Conservation (phyloP, 92 coral and sea anemone species). For the Actinernus sp. region DNA sequence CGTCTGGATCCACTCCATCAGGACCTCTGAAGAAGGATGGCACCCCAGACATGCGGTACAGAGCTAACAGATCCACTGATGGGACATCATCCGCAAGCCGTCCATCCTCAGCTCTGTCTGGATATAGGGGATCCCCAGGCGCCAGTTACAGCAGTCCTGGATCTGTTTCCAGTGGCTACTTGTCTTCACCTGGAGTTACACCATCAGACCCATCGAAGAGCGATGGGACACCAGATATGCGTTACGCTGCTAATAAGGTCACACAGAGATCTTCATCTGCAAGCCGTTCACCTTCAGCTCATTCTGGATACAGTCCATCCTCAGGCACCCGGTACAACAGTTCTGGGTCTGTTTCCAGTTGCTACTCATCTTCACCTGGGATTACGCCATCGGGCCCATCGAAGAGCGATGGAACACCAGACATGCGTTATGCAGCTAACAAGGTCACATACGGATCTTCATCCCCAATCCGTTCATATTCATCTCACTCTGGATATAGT, state of each 20-base stretch:
- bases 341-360: not conserved
- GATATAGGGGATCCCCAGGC: no score
- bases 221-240: constrained; percentile 74
- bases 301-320: no score
- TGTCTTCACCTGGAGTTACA: not conserved
- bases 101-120: not conserved
- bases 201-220: constrained; percentile 52
- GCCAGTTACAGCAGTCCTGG: no score
- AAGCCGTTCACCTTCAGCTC: not conserved
- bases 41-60: no score
- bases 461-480: not conserved
- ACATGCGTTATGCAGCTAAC: not conserved
- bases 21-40: not conserved
- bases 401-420: not conserved
- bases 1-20: not conserved
- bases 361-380: not conserved
- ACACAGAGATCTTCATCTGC: not conserved
- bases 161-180: not conserved
- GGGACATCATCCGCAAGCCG: not conserved
- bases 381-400: not conserved
- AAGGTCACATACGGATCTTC: not conserved
- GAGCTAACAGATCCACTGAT: not conserved
- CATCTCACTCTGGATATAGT: not conserved
- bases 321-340: no score
- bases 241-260: constrained; percentile 41